Evolutionary conservation across 2,113 vertebrate species (phyloP).

Genomic region (Chionis minor): DNA sequence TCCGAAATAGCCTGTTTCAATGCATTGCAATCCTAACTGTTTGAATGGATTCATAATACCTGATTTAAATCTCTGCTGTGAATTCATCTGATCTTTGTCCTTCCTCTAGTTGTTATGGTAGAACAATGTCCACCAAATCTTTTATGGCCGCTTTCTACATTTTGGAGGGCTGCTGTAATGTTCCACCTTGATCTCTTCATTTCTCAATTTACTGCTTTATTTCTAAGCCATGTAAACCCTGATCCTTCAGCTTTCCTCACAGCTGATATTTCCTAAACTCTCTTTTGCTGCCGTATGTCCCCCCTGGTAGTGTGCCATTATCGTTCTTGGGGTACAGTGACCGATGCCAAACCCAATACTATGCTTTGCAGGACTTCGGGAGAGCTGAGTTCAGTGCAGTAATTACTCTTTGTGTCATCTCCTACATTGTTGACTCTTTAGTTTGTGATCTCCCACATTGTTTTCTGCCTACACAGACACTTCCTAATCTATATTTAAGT

Average conservation of each 20-base stretch:
- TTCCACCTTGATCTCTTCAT: background rate
- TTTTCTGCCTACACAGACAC: background rate
- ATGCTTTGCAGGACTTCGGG: background rate
- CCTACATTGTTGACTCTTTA: background rate
- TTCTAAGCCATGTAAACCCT: background rate
- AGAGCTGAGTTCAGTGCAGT: background rate
- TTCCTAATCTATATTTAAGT: conserved; percentile 26
- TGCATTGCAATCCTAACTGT: background rate
- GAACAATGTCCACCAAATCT: conserved; percentile 14
- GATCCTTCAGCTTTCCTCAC: background rate
- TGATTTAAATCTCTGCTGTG: background rate
- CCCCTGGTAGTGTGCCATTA: rapidly evolving
- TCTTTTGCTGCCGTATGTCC: background rate
- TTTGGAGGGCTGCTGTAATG: background rate
- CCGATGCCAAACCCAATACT: background rate
- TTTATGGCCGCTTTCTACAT: background rate
- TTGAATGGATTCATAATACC: background rate
- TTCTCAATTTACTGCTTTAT: background rate
- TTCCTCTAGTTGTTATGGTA: background rate
- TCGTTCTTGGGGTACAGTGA: background rate
- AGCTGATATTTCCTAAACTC: background rate
- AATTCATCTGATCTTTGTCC: background rate
- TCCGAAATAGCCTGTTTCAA: background rate
- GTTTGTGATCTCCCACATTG: background rate
- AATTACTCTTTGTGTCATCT: background rate